phyloP scores from a whole-genome alignment of 2,888 invertebrate genomes.

The Julus scanicus region DNA sequence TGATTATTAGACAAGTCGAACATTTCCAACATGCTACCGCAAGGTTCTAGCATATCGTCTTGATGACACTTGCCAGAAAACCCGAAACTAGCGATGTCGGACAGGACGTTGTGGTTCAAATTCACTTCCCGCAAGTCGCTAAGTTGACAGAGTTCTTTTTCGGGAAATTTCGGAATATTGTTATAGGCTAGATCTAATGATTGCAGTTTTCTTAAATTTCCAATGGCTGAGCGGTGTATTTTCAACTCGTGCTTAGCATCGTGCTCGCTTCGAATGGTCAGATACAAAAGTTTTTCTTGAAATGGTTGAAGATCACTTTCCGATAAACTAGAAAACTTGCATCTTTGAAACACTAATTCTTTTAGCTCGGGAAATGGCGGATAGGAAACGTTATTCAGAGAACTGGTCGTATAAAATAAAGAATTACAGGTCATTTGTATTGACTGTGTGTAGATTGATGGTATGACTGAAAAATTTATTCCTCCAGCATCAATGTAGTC shows the following conservation, averaged over 20 bases:
- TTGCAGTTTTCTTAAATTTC: neutral
- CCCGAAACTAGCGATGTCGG: neutral
- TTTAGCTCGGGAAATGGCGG: neutral
- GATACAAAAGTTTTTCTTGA: constrained; percentile 11
- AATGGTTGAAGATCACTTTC: neutral
- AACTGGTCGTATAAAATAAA: neutral
- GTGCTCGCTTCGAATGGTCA: constrained; percentile 18
- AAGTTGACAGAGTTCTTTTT: constrained; percentile 28
- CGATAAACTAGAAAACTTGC: constrained; percentile 14
- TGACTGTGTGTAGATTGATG: neutral
- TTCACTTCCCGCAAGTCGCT: neutral
- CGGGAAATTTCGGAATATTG: constrained; percentile 31
- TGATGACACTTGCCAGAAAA: neutral
- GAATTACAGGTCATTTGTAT: neutral
- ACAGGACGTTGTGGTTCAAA: neutral
- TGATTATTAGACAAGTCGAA: constrained; percentile 6
- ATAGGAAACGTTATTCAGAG: neutral
- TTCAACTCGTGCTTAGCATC: neutral
- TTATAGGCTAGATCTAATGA: neutral
- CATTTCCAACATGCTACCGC: neutral
- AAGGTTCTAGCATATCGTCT: neutral
- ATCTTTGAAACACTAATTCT: neutral
- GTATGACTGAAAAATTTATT: neutral
- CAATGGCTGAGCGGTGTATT: neutral
- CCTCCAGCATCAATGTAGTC: neutral